Conservation (phyloP, 1,140 invertebrate species). For the Aphelenchoides fujianensis region DNA sequence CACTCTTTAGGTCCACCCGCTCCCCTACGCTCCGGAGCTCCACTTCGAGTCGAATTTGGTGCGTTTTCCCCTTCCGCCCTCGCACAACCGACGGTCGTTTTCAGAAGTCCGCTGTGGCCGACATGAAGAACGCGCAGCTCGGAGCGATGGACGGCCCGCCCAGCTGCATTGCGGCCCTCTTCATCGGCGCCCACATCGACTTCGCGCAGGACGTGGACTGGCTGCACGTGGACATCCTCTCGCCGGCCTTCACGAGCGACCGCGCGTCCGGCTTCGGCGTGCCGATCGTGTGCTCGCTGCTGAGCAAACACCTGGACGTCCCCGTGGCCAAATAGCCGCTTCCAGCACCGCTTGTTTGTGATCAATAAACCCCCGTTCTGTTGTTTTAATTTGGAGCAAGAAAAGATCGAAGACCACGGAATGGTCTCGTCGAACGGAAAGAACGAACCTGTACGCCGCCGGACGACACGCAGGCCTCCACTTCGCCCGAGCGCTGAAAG, state of each 20-base stretch:
- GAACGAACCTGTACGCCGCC: neutral
- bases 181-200: conserved; percentile 79
- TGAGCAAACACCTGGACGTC: conserved; percentile 37
- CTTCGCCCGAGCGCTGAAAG: neutral
- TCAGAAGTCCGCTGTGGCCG: conserved; percentile 70
- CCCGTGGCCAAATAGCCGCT: conserved; percentile 34
- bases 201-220: conserved; percentile 71
- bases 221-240: conserved; percentile 87
- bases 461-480: neutral
- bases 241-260: conserved; percentile 78
- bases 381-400: no score
- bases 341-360: no score
- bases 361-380: no score
- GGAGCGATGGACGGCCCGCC: conserved; percentile 71
- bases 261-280: conserved; percentile 84
- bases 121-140: conserved; percentile 85
- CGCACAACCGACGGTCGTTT: no score
- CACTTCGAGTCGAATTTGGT: conserved; percentile 79
- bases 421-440: no score
- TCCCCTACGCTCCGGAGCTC: conserved; percentile 81
- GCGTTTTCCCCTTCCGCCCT: no score
- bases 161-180: conserved; percentile 81
- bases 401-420: no score
- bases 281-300: conserved; percentile 67
- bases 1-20: no score